Evolutionary conservation across 2,113 vertebrate genomes (phyloP).

Genomic region (Pygoscelis antarcticus): DNA sequence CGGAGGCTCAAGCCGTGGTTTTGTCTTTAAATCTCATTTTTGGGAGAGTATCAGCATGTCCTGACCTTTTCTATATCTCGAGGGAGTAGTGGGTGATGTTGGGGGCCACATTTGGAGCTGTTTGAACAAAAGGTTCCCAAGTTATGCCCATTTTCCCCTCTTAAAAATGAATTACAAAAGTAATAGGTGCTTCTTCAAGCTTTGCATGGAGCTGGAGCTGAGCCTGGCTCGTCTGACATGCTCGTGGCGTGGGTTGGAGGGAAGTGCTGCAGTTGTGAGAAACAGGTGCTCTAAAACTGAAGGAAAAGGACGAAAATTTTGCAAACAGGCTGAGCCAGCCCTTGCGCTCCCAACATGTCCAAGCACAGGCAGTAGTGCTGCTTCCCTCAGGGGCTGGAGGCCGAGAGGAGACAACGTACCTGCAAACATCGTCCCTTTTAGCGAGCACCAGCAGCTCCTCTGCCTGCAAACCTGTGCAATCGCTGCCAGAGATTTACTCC

Average conservation of each 20-base stretch:
- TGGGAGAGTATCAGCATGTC: no score
- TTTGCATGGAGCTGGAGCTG: not conserved
- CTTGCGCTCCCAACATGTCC: not conserved
- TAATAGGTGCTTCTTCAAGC: not conserved
- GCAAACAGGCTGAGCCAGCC: not conserved
- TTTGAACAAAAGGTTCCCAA: not conserved
- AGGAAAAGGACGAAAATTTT: not conserved
- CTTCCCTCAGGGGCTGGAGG: not conserved
- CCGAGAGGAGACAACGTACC: rapidly evolving
- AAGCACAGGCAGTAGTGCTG: not conserved
- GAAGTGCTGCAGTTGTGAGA: not conserved
- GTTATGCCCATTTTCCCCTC: not conserved
- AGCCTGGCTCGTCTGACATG: not conserved
- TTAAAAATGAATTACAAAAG: not conserved
- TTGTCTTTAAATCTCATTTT: not conserved
- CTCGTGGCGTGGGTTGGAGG: not conserved
- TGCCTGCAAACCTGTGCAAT: not conserved
- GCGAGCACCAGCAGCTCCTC: not conserved
- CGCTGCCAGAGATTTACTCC: not conserved
- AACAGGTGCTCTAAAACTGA: not conserved
- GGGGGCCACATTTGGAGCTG: not conserved
- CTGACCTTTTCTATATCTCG: not conserved
- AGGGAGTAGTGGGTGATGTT: not conserved
- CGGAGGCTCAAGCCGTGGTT: rapidly evolving
- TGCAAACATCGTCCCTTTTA: not conserved